phyloP scores from a whole-genome alignment of 2,888 invertebrate species.

The Caenorhabditis imperialis region DNA sequence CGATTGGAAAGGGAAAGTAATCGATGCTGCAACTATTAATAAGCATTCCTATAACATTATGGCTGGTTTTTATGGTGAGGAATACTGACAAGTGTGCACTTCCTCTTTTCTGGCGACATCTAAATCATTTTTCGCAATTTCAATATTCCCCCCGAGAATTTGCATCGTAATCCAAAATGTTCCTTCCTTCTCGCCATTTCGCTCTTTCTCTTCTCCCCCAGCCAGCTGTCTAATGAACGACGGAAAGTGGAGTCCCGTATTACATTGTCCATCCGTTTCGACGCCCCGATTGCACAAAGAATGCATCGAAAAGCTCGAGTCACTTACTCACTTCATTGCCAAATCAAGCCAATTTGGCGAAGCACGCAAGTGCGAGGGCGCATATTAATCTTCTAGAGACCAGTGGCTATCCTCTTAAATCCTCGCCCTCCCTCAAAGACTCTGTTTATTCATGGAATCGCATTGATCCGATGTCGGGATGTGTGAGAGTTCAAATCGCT shows the following conservation, averaged over 20 bases:
- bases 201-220: conserved; percentile 11
- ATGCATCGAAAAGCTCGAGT: conserved; percentile 28
- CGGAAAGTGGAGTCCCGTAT: conserved; percentile 22
- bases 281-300: conserved; percentile 26
- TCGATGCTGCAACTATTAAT: conserved; percentile 37
- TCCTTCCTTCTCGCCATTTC: neutral
- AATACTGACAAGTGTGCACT: too few relatives aligned
- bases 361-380: neutral
- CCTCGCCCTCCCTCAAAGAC: too few relatives aligned
- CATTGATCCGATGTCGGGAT: too few relatives aligned
- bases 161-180: conserved; percentile 23
- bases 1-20: conserved; percentile 22
- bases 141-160: conserved; percentile 15
- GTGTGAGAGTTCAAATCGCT: too few relatives aligned
- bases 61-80: too few relatives aligned
- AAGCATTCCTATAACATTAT: conserved; percentile 6
- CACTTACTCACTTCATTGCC: conserved; percentile 25
- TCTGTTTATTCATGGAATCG: too few relatives aligned
- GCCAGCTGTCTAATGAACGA: conserved; percentile 51
- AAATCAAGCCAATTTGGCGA: conserved; percentile 42
- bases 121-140: neutral
- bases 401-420: too few relatives aligned
- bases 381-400: too few relatives aligned
- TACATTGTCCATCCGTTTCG: conserved; percentile 25
- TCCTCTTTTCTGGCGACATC: neutral